phyloP scores from a whole-genome alignment of 2,113 vertebrate species.

The Origma solitaria region DNA sequence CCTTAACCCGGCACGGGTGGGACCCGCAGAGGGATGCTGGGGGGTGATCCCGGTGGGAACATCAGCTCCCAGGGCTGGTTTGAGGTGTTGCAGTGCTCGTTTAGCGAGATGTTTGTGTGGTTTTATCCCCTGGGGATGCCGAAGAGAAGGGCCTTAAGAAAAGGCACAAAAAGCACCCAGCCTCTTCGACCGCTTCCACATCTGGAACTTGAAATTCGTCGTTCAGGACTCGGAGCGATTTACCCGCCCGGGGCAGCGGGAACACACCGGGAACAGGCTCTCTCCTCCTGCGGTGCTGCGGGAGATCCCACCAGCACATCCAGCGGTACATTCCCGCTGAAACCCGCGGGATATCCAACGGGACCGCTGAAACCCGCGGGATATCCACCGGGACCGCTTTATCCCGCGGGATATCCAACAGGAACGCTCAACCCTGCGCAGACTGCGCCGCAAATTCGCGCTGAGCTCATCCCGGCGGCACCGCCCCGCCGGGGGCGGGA shows the following conservation, averaged over 20 bases:
- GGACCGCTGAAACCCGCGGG: not conserved
- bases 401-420: not conserved
- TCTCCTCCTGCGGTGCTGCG: not conserved
- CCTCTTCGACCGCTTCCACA: not conserved
- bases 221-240: not conserved
- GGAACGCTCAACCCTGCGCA: not conserved
- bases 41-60: accelerated
- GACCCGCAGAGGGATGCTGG: accelerated
- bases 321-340: not conserved
- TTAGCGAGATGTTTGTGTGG: accelerated
- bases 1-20: accelerated
- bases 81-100: not conserved
- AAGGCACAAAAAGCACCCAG: accelerated
- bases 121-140: not conserved
- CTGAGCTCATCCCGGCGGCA: not conserved
- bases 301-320: not conserved
- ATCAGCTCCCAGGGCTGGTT: accelerated
- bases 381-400: not conserved
- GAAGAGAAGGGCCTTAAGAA: not conserved
- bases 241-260: not conserved
- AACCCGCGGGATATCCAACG: not conserved
- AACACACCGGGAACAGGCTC: not conserved
- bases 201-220: not conserved
- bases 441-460: not conserved
- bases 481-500: not conserved